Evolutionary conservation across 2,797 vertebrate genomes (phyloP).

Genomic region (Lacerta agilis): DNA sequence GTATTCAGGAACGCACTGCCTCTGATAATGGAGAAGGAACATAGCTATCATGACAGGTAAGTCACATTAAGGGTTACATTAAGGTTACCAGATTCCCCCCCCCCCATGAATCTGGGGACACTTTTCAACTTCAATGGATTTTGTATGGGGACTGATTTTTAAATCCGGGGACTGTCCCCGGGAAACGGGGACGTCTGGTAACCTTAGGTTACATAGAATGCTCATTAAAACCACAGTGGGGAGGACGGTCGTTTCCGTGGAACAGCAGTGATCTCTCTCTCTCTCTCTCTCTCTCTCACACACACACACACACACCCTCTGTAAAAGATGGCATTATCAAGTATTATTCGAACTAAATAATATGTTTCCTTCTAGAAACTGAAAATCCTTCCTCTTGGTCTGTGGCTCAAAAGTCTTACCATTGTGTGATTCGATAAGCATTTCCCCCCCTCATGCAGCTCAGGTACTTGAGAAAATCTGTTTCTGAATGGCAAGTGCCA

Average conservation of each 20-base stretch:
- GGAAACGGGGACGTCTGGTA: too few species aligned
- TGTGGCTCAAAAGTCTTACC: slow-evolving; percentile 47
- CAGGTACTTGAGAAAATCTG: slow-evolving; percentile 60
- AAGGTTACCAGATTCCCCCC: too few species aligned
- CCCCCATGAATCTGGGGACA: too few species aligned
- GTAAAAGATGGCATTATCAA: background rate
- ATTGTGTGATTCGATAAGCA: slow-evolving; percentile 59
- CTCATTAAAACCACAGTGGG: background rate
- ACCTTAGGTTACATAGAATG: background rate
- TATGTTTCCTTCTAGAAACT: slow-evolving; percentile 32
- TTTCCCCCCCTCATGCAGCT: slow-evolving; percentile 37
- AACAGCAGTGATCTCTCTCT: background rate
- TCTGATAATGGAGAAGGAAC: background rate
- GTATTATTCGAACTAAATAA: background rate
- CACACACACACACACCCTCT: background rate
- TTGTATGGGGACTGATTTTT: too few species aligned
- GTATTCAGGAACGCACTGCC: too few species aligned
- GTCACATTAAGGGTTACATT: background rate
- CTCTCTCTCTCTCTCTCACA: too few species aligned
- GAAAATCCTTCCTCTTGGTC: slow-evolving; percentile 45
- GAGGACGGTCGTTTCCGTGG: background rate
- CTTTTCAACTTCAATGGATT: too few species aligned
- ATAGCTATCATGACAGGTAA: too few species aligned
- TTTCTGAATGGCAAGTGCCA: slow-evolving; percentile 66
- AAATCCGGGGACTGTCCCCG: too few species aligned